Evolutionary conservation across 2,113 vertebrate species (phyloP), one percentile per base, ranked within the genome.

Genomic region (Sander vitreus): DNA sequence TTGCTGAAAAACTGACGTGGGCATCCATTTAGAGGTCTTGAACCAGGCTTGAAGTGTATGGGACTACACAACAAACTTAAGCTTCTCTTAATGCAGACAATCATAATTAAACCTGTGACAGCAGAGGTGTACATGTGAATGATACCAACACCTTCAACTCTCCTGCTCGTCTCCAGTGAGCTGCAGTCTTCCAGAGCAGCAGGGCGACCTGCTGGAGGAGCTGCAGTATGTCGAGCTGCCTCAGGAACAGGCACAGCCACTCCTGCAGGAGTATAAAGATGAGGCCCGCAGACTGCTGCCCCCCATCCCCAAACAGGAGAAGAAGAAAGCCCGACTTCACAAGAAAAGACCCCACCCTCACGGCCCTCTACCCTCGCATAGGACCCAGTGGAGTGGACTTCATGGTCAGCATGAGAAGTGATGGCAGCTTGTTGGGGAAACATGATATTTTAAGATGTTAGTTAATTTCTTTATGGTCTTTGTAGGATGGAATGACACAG

Each of bases 111-210:
- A 62, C 30, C 51, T 23, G 67, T 1, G 11, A 48, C 64, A 19
- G 23, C 8, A 51, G 23, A 50, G 27, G 53, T 43, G 2, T 43
- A 43, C 66, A 4, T 45, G 12, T 18, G n/a, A 57, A 71, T 13
- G 33, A 8, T 14, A 13, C 39, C 3, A n/a, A n/a, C 65, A 54
- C 19, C 23, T 21, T 23, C 12, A 9, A 16, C 30, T 84, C 19
- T 11, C 77, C 72, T 15, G 10, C 33, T 9, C n/a, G 36, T 57
- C 48, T 76, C 19, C 85, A 98, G 97, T 95, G 75, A 98, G 97
- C 87, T 98, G 96, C 85, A 96, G 95, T 55, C 94, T 98, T 51
- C 97, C 97, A 23, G 95, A 97, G 76, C 93, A 94, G 75, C 93
- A 94, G 73, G 92, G 92, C 0, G 93, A 96, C 45, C 94, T 96